These are phyloP conservation scores for Aphyosemion australe DNA, from an alignment of 2,113 vertebrate species.

Conservation along the genomic window DNA sequence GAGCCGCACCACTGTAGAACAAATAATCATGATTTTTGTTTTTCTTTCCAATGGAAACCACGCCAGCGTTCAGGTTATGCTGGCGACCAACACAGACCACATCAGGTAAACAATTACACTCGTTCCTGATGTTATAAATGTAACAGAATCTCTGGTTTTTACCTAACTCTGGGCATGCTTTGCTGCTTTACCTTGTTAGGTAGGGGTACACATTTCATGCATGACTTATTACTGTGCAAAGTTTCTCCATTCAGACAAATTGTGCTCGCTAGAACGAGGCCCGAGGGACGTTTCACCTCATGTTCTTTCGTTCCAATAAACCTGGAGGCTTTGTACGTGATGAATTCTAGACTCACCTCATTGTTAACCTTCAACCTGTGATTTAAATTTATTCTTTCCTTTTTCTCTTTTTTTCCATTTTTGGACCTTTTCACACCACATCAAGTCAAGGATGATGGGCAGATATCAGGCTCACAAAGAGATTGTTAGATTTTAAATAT, in stretches of 20 bases:
- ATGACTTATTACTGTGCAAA: slow-evolving; percentile 54
- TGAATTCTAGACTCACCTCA: slow-evolving; percentile 41
- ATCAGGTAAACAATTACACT: slow-evolving; percentile 31
- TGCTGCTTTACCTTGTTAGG: slow-evolving; percentile 33
- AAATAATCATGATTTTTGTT: slow-evolving; percentile 24
- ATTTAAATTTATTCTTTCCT: slow-evolving; percentile 38
- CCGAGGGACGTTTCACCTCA: slow-evolving; percentile 40
- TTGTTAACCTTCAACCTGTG: slow-evolving; percentile 36
- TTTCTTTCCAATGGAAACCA: slow-evolving; percentile 27
- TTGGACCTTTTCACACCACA: not conserved
- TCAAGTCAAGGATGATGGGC: too few species aligned
- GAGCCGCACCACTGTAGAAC: not conserved
- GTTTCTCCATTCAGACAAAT: slow-evolving; percentile 52
- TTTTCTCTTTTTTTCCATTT: not conserved
- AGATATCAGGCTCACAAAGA: slow-evolving; percentile 23
- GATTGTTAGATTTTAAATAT: slow-evolving; percentile 16
- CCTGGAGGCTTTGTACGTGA: slow-evolving; percentile 33
- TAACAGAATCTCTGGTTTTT: slow-evolving; percentile 40
- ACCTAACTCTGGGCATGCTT: slow-evolving; percentile 22
- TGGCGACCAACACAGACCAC: slow-evolving; percentile 10
- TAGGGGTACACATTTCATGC: slow-evolving; percentile 41
- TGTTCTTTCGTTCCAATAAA: slow-evolving; percentile 25
- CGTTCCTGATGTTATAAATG: slow-evolving; percentile 39
- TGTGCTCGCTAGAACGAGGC: slow-evolving; percentile 27
- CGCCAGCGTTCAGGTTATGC: slow-evolving; percentile 12